Base-by-base conservation (phyloP, 1,140 invertebrate species). In the Zaprionus lachaisei region DNA sequence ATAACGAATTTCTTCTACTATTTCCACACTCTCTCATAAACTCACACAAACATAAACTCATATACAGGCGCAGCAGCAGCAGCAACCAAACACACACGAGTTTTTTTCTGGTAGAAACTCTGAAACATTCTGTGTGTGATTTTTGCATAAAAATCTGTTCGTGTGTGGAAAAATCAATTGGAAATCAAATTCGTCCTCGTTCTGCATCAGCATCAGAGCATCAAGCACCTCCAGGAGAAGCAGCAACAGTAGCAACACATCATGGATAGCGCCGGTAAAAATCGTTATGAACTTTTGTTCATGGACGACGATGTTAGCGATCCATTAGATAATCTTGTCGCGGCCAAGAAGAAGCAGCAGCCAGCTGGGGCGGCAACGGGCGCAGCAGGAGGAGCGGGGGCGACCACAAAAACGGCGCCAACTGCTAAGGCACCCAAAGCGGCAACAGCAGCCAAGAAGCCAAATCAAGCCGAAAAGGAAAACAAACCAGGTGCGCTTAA, bases 181-280 rank as follows among this genome's bases (percentile, higher is more conserved):
- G 57, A 62, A 58, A 34, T 34, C 67, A 79, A 77, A 63, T 74
- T 69, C 74, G 66, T 34, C 66, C 76, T 66, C 20, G 41, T 47
- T 51, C 31, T 34, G 31, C 20, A 51, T 4, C 47, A 51, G 47
- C 17, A 51, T 6, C 47, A 51, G 47, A 51, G 47, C 47, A 51
- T 51, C 37, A 84, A 84, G 24, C 55, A 47, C 41, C n/a, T 47
- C 2, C n/a, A 72, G 47, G 22, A 77, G 64, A 41, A 72, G 65
- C 58, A 80, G 68, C 41, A 74, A 57, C 66, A 72, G 49, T 47
- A 84, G 74, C 58, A 51, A 15, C 60, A 69, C 51, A 72, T 77
- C 81, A 99, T 99, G 97, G 97, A 98, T 94, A 97, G 96, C 94
- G 95, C 96, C 91, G 99, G 98, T 95, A 98, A 97, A 91, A 99